Evolutionary conservation across 1,140 invertebrate species (phyloP).

Genomic region (Euwallacea fornicatus): DNA sequence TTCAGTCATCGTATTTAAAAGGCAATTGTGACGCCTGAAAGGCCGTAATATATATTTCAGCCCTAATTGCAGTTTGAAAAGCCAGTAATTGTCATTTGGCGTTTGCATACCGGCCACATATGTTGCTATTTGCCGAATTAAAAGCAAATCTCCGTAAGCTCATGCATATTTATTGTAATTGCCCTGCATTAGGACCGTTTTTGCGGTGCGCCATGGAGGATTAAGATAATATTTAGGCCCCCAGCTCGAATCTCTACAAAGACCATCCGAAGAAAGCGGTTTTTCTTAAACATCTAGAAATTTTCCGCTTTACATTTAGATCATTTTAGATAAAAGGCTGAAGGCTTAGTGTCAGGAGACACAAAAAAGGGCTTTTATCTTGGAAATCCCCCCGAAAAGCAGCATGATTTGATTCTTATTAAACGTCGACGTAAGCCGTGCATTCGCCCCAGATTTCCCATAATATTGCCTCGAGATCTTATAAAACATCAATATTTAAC

Average conservation of each 20-base stretch:
- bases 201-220: neutral
- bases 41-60: too few species aligned
- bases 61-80: conserved; percentile 16
- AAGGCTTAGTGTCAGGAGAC: too few species aligned
- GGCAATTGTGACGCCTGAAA: too few species aligned
- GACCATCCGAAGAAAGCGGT: neutral
- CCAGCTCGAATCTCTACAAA: too few species aligned
- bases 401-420: conserved; percentile 22
- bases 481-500: conserved; percentile 36
- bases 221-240: too few species aligned
- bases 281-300: neutral
- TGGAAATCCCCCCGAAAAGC: conserved; percentile 2
- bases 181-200: conserved; percentile 21
- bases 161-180: conserved; percentile 27
- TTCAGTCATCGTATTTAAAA: too few species aligned
- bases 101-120: conserved; percentile 14
- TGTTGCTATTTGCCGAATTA: conserved; percentile 26
- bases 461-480: conserved; percentile 32
- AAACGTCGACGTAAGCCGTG: conserved; percentile 26
- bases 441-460: conserved; percentile 39
- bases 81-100: conserved; percentile 21
- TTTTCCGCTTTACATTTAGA: conserved; percentile 3
- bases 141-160: conserved; percentile 27
- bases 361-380: neutral
- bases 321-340: neutral